Base-by-base conservation (phyloP, 2,113 vertebrate species). In the Daubentonia madagascariensis region DNA sequence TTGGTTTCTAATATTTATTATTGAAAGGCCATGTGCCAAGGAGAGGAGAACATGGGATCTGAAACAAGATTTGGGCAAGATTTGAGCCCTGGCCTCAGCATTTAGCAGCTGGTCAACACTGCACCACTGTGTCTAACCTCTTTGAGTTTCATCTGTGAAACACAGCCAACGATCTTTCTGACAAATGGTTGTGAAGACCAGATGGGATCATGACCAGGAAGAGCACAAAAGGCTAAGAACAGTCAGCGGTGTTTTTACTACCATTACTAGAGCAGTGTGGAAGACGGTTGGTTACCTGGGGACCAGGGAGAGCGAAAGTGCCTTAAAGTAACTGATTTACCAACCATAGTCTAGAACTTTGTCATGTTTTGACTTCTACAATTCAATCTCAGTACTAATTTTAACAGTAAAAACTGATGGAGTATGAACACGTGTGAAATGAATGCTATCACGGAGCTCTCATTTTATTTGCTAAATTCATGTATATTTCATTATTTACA, bases 41-140 rank as follows among this genome's bases (percentile, higher is more conserved):
- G 5, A 23, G 8, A 32, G 14, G 10, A 32, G 14, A 23, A 28
- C 17, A 25, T 1, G 75, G 6, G 35, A 12, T 52, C 2, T 28
- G 59, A 72, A 91, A 52, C 0, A 48, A 67, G n/a, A 43, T n/a
- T n/a, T n/a, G 40, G 45, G 22, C n/a, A 25, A 23, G 43, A 35
- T 35, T 2, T 0, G 6, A 52, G n/a, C n/a, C 5, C 23, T 40
- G 12, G 63, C 4, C 0, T 85, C 7, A 18, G 1, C 14, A 32
- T 2, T 4, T 0, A 20, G 10, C 11, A 30, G 59, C 50, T 30
- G 35, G 23, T 59, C 11, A 23, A n/a, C 50, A 8, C 37, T 5
- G 35, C 13, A 57, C 22, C 1, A 6, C 3, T 12, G 0, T 23
- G 18, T 40, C 16, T 10, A 52, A 16, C 25, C 8, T 54, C 65